These are phyloP conservation scores for Etheostoma nigrum DNA, from an alignment of 2,797 vertebrate genomes.

Conservation along the genomic window DNA sequence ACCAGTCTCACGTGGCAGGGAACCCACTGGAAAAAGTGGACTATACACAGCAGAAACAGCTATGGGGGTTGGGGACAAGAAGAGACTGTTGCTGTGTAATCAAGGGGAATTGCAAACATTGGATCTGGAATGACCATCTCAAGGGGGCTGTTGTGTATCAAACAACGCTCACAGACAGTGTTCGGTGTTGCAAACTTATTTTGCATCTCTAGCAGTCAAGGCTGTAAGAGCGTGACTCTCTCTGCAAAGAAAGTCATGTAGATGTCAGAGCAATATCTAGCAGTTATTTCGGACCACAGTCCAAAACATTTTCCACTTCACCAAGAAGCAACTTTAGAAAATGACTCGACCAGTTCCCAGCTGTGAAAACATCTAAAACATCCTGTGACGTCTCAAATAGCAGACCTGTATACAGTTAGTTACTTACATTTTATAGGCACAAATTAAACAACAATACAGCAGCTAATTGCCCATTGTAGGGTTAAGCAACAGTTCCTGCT, in stretches of 20 bases:
- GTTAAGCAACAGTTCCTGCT: neutral
- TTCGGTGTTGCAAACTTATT: slow-evolving; percentile 1
- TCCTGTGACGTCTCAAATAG: slow-evolving; percentile 22
- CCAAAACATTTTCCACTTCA: slow-evolving; percentile 30
- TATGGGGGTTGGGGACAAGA: slow-evolving; percentile 56
- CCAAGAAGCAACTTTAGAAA: slow-evolving; percentile 1
- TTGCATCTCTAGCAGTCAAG: slow-evolving; percentile 5
- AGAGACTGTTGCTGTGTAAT: slow-evolving; percentile 64
- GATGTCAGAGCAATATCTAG: slow-evolving; percentile 21
- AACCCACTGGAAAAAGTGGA: slow-evolving; percentile 65
- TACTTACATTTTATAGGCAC: slow-evolving; percentile 1
- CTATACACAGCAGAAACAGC: slow-evolving; percentile 22
- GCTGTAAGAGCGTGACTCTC: slow-evolving; percentile 10
- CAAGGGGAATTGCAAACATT: slow-evolving; percentile 61
- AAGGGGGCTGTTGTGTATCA: slow-evolving; percentile 57
- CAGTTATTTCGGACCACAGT: slow-evolving; percentile 43
- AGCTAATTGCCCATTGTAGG: neutral
- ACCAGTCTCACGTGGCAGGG: slow-evolving; percentile 63
- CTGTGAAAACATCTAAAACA: slow-evolving; percentile 54
- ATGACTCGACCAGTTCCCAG: slow-evolving; percentile 8
- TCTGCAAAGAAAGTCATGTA: slow-evolving; percentile 19
- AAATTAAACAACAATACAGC: neutral
- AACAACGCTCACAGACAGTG: slow-evolving; percentile 4
- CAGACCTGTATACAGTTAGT: neutral
- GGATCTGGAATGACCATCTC: slow-evolving; percentile 44